Evolutionary conservation across 1,140 invertebrate genomes (phyloP), one percentile per base, ranked within the genome.

Genomic region (Macrosteles quadrilineatus): DNA sequence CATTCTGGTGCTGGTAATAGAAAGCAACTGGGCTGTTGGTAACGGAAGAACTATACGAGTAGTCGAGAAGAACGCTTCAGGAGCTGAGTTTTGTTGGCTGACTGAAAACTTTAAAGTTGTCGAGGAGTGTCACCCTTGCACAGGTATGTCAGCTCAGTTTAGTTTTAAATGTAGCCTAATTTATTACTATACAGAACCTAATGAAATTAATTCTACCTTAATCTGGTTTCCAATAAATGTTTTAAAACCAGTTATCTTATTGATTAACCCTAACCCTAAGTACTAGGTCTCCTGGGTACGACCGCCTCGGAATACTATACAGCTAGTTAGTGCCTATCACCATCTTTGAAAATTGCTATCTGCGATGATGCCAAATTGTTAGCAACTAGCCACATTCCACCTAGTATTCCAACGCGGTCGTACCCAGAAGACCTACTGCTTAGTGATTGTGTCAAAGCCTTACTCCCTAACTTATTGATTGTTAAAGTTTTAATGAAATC

Each of bases 111-210:
- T 86, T 74, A 83, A 86, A 65, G 80, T 93, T 30, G 81, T 91
- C 19, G 85, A 86, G 70, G 88, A 91, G 78, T 93, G 92, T 77
- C 88, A 92, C 82, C 90, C 89, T 11, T 95, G 93, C 78, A 87
- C 88, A 76, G 87, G 87, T 88, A 81, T 63, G 30, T 36, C 9
- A 55, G 47, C 29, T 29, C 57, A 12, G 55, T 40, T 53, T 55
- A 53, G 43, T 4, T 31, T 29, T 19, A 67, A 21, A 67, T 32
- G 43, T 1, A 55, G 1, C 1, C 9, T 23, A 64, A 50, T n/a
- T n/a, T n/a, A 67, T 17, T 17, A 17, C 47, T 25, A 17, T 65
- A 25, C 31, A 47, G 14, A 70, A 40, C 31, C n/a, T 40, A 9
- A 17, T 40, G 6, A 9, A 9, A 40, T 17, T 40, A 40, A 17